Evolutionary conservation across 2,888 invertebrate genomes (phyloP), one percentile per base, ranked within the genome.

Genomic region (Sycophila texana): DNA sequence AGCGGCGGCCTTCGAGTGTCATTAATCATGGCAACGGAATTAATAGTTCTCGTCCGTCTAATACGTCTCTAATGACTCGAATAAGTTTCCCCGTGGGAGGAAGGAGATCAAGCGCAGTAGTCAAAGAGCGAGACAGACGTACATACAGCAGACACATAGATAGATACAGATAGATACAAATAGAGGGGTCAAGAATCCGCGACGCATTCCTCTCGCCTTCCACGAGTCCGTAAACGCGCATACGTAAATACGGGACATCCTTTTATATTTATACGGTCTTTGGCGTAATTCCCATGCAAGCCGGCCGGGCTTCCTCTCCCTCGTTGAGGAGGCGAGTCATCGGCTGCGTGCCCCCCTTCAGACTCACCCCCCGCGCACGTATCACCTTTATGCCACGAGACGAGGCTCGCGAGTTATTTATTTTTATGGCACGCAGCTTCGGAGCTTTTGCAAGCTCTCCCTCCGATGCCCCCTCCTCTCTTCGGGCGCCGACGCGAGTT

Each of bases 341-440:
- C 53, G 53, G 53, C 16, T 16, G 55, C 10, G 16, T 30, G n/a
- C n/a, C 65, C 73, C 49, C 71, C 47, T 75, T 68, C 68, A 58
- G 60, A 60, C 53, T 74, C 70, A 22, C 63, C 51, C 20, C 30
- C 63, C 39, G 55, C 16, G 55, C 63, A 78, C 85, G 85, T 85
- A 86, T 86, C 86, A 85, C 86, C 86, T 86, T 86, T 84, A 85
- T 83, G 82, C 83, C 83, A 81, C 82, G 82, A 83, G 83, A 77
- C 82, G 82, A 83, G 83, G 75, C 83, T 83, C 83, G 86, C 85
- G 86, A 86, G 87, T 88, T 88, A 88, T 88, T 88, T 88, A 89
- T 89, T 89, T 89, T 89, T 88, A 89, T 88, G 88, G 87, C 86
- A 85, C 83, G 86, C 86, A 84, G 12, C n/a, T 57, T 51, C 51